Evolutionary conservation across 2,888 invertebrate species (phyloP).

Genomic region (Julus scanicus): DNA sequence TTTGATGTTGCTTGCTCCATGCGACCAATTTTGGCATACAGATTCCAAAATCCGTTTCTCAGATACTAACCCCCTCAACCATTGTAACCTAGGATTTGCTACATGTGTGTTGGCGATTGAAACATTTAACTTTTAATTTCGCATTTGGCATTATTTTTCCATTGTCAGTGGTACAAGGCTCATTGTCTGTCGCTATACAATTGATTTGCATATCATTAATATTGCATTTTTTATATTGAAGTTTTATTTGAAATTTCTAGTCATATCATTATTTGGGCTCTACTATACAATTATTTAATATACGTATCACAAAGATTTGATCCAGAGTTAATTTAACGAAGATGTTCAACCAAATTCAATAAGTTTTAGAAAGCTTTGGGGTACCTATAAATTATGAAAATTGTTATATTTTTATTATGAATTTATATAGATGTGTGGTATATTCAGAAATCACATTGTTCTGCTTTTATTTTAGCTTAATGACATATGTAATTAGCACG

Average conservation of each 20-base stretch:
- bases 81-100: neutral
- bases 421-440: neutral
- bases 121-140: neutral
- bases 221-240: neutral
- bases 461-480: neutral
- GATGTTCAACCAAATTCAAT: no score
- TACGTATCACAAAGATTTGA: no score
- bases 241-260: neutral
- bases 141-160: neutral
- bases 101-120: neutral
- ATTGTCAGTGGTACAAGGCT: neutral
- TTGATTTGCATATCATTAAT: neutral
- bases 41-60: slow-evolving; percentile 39
- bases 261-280: neutral
- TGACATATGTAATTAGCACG: neutral
- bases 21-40: slow-evolving; percentile 38
- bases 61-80: neutral
- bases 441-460: neutral
- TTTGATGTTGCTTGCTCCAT: neutral
- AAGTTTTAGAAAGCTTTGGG: no score
- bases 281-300: no score
- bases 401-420: neutral
- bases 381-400: neutral
- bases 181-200: neutral
- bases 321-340: no score